Evolutionary conservation across 2,113 vertebrate species (phyloP).

Genomic region (Neotragus moschatus): DNA sequence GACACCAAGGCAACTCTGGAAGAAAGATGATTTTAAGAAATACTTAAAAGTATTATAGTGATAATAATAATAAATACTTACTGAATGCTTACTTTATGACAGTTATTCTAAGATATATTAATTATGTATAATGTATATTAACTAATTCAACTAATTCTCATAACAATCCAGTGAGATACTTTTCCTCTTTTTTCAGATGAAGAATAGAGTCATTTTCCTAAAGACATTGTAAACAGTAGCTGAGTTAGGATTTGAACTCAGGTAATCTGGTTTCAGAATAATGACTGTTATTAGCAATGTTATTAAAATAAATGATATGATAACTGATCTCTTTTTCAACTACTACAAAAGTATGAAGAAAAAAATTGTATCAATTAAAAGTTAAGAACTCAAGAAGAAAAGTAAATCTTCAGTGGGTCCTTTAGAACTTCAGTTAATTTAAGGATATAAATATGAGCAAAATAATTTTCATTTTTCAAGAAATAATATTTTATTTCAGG

Average conservation of each 20-base stretch:
- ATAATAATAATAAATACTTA: conserved; percentile 44
- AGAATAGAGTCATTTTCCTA: neutral
- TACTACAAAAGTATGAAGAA: conserved; percentile 35
- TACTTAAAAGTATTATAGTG: neutral
- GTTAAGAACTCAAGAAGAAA: conserved; percentile 19
- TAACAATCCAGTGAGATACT: neutral
- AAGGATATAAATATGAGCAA: neutral
- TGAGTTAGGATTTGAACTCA: conserved; percentile 3
- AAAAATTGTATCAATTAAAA: neutral
- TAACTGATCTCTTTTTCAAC: neutral
- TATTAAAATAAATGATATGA: neutral
- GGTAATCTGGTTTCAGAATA: neutral
- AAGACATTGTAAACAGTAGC: neutral
- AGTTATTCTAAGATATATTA: neutral
- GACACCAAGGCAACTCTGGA: conserved; percentile 36
- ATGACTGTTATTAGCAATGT: neutral
- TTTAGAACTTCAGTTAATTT: conserved; percentile 20
- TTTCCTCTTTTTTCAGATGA: neutral
- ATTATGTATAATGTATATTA: neutral
- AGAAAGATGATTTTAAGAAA: neutral
- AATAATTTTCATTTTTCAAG: conserved; percentile 20
- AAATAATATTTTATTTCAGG: conserved; percentile 11
- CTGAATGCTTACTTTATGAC: neutral
- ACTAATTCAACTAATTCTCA: neutral
- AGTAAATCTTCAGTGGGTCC: neutral